Evolutionary conservation across 2,888 invertebrate genomes (phyloP).

Genomic region (Clistopyga incitator): DNA sequence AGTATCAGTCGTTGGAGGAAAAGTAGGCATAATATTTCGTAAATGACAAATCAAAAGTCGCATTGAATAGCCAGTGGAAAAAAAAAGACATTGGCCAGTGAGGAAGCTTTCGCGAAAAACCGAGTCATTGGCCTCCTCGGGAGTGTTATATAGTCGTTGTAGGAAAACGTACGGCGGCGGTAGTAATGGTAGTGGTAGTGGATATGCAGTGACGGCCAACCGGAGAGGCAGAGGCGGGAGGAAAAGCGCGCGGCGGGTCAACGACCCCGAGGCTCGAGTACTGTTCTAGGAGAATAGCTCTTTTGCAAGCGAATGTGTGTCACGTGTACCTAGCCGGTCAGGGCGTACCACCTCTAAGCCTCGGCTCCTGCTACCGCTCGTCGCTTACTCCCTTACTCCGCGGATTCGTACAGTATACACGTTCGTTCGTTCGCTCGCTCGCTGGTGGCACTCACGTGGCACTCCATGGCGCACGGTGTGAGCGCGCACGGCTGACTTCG

Average conservation of each 20-base stretch:
- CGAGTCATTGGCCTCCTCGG: background rate
- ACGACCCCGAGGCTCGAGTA: slow-evolving; percentile 74
- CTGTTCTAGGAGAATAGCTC: slow-evolving; percentile 80
- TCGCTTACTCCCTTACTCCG: background rate
- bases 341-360: slow-evolving; percentile 42
- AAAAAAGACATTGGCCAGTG: background rate
- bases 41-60: background rate
- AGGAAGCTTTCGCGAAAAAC: background rate
- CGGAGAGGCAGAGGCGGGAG: slow-evolving; percentile 23
- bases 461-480: slow-evolving; percentile 8
- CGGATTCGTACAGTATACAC: background rate
- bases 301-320: slow-evolving; percentile 80
- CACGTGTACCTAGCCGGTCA: slow-evolving; percentile 76
- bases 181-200: background rate
- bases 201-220: slow-evolving; percentile 14
- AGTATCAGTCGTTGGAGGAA: background rate
- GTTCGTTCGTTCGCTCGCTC: background rate
- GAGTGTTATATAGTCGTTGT: background rate
- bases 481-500: slow-evolving; percentile 53
- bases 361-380: background rate
- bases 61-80: background rate
- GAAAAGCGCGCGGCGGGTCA: slow-evolving; percentile 68
- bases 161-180: background rate
- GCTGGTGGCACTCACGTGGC: slow-evolving; percentile 46
- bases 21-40: background rate